A percentile compares a stretch with the other conserved stretches of the same genome.
Conservation (phyloP, 2,113 vertebrate genomes). For the Oncorhynchus kisutch region DNA sequence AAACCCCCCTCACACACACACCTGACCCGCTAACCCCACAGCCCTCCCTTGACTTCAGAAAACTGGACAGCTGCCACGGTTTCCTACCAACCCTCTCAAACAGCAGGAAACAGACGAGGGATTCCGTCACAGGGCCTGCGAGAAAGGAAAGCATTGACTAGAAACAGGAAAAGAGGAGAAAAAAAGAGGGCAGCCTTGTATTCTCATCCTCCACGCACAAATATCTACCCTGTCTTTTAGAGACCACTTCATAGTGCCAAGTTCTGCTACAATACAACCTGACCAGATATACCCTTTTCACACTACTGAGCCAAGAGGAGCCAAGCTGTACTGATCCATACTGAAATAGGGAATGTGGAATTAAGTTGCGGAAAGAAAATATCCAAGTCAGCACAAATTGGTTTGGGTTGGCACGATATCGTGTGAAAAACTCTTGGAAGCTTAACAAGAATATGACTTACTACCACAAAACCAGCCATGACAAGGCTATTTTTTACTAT, state of each 20-base stretch:
- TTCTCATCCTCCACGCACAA: not conserved
- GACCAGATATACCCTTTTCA: too few species aligned
- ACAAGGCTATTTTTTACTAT: conserved; percentile 55
- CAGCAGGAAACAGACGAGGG: conserved; percentile 89
- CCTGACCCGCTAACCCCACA: conserved; percentile 42
- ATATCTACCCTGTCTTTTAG: conserved; percentile 26
- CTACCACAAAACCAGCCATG: not conserved
- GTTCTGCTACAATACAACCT: not conserved
- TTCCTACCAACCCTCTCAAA: conserved; percentile 85
- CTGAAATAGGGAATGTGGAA: too few species aligned
- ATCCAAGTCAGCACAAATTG: too few species aligned
- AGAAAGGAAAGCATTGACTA: conserved; percentile 72
- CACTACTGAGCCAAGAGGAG: too few species aligned
- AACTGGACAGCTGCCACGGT: conserved; percentile 80
- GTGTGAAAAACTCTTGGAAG: not conserved
- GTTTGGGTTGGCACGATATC: not conserved
- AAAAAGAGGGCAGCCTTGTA: not conserved
- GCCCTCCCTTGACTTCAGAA: conserved; percentile 56
- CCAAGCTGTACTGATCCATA: too few species aligned
- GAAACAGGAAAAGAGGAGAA: conserved; percentile 65
- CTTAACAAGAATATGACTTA: not conserved
- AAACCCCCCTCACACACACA: conserved; percentile 34
- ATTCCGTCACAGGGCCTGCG: conserved; percentile 77
- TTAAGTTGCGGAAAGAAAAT: too few species aligned
- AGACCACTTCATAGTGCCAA: conserved; percentile 22